phyloP scores from a whole-genome alignment of 2,113 vertebrate species.

The Rallus limicola region DNA sequence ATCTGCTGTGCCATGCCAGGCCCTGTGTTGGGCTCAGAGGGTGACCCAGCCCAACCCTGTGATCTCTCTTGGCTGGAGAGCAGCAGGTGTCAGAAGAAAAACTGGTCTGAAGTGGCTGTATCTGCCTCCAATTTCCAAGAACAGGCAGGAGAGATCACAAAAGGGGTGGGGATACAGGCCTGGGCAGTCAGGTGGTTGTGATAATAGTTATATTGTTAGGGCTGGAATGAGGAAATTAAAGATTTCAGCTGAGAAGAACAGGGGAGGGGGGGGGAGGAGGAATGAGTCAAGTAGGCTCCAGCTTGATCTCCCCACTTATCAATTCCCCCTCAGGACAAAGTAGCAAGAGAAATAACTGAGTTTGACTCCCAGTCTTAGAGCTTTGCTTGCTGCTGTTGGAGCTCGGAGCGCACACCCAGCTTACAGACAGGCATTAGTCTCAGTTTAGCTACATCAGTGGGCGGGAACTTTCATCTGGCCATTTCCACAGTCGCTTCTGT shows the following conservation, averaged over 20 bases:
- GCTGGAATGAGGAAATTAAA: conserved; percentile 59
- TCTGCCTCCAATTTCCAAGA: neutral
- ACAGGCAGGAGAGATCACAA: neutral
- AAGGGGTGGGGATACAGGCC: conserved; percentile 18
- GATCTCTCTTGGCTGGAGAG: neutral
- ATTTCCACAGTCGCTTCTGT: neutral
- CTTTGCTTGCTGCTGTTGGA: neutral
- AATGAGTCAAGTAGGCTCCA: neutral
- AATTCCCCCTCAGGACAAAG: neutral
- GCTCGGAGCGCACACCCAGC: neutral
- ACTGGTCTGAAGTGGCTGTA: conserved; percentile 49
- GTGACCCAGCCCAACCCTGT: neutral
- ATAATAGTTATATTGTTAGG: conserved; percentile 58
- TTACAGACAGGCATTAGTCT: neutral
- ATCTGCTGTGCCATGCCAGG: fast-evolving
- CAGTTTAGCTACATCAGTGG: neutral
- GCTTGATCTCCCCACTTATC: neutral
- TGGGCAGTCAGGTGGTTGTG: neutral
- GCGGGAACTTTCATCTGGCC: neutral
- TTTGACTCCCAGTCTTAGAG: neutral
- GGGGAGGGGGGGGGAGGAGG: fast-evolving
- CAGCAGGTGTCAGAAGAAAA: neutral
- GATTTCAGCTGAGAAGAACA: neutral
- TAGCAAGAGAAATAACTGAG: neutral
- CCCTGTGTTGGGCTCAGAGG: neutral